Percentiles rank a stretch among this genome's conserved stretches.
Evolutionary conservation across 2,888 invertebrate genomes (phyloP).

Genomic region (Aethes cnicana): DNA sequence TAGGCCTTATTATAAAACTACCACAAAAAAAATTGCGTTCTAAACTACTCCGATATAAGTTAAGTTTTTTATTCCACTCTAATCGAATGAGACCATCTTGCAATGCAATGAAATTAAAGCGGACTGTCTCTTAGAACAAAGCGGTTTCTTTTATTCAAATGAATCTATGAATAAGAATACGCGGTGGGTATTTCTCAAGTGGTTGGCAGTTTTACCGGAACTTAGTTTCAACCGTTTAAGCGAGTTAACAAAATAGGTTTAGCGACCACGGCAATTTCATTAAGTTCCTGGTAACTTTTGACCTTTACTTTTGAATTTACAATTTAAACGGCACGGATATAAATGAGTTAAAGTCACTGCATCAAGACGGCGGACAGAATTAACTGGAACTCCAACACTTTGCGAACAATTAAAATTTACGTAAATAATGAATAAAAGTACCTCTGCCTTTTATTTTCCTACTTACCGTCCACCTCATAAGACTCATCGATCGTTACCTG

Average conservation of each 20-base stretch:
- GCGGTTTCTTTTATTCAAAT: conserved; percentile 20
- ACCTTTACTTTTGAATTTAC: conserved; percentile 52
- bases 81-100: conserved; percentile 4
- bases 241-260: conserved; percentile 70
- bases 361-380: conserved; percentile 15
- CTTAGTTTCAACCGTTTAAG: conserved; percentile 65
- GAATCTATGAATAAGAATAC: conserved; percentile 52
- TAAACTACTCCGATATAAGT: too few relatives aligned
- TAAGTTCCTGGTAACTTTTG: conserved; percentile 73
- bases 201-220: conserved; percentile 61
- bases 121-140: conserved; percentile 6
- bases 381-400: conserved; percentile 6
- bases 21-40: too few relatives aligned
- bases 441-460: conserved; percentile 1
- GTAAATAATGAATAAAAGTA: conserved; percentile 12
- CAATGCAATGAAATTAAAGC: conserved; percentile 13
- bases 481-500: conserved; percentile 18
- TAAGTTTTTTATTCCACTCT: neutral
- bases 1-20: too few relatives aligned
- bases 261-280: conserved; percentile 71
- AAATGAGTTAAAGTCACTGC: conserved; percentile 27
- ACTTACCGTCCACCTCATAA: conserved; percentile 6
- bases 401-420: conserved; percentile 14
- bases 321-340: conserved; percentile 26
- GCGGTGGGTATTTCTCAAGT: conserved; percentile 54